Percentiles rank a stretch among this genome's conserved stretches.
These are phyloP conservation scores for Equus przewalskii DNA, from an alignment of 2,113 vertebrate genomes.

Conservation along the genomic window DNA sequence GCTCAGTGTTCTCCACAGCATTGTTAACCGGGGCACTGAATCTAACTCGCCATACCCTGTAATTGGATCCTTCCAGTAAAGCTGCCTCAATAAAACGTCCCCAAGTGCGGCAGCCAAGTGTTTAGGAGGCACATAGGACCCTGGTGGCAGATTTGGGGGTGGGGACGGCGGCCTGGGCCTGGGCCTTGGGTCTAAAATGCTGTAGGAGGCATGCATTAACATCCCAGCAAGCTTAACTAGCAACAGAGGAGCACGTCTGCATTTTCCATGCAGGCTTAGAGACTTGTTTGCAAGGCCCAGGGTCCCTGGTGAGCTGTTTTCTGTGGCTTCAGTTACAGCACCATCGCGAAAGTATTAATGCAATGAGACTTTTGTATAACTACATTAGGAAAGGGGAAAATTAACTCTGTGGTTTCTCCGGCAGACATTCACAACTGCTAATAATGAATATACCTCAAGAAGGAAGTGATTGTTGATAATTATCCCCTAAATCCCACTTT, in stretches of 20 bases:
- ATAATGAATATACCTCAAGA: constrained; percentile 68
- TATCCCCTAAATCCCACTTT: constrained; percentile 56
- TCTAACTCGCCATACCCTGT: constrained; percentile 85
- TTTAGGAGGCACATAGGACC: constrained; percentile 82
- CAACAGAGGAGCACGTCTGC: constrained; percentile 79
- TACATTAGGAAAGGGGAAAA: constrained; percentile 63
- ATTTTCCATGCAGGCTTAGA: constrained; percentile 82
- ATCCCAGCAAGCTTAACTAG: constrained; percentile 84
- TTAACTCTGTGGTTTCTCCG: constrained; percentile 76
- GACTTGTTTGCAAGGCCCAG: constrained; percentile 77
- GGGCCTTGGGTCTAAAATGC: constrained; percentile 76
- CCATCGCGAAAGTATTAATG: constrained; percentile 82
- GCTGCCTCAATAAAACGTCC: constrained; percentile 81
- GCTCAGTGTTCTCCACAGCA: constrained; percentile 85
- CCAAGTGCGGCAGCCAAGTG: constrained; percentile 77
- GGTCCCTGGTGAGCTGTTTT: constrained; percentile 85
- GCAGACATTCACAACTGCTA: constrained; percentile 66
- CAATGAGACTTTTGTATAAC: constrained; percentile 81
- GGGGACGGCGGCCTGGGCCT: constrained; percentile 57
- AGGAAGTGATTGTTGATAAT: constrained; percentile 64
- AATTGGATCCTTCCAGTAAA: constrained; percentile 87
- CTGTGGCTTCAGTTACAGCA: constrained; percentile 79
- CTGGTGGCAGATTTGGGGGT: constrained; percentile 77
- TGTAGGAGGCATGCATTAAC: constrained; percentile 82
- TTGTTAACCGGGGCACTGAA: constrained; percentile 86